phyloP scores from a whole-genome alignment of 1,140 invertebrate genomes.

The Calliopsis andreniformis region DNA sequence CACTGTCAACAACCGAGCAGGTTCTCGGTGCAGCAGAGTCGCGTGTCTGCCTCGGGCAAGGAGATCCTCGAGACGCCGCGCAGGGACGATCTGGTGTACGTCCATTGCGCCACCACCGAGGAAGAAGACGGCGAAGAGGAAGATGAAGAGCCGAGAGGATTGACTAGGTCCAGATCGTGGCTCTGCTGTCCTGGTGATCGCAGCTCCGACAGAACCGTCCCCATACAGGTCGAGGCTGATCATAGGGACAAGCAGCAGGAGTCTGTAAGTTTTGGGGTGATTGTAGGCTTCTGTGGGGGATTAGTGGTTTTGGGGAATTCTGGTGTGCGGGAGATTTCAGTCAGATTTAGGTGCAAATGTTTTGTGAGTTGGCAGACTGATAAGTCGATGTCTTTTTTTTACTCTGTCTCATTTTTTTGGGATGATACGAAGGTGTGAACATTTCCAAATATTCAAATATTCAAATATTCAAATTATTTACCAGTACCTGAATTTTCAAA shows the following conservation, averaged over 20 bases:
- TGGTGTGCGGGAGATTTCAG: no score
- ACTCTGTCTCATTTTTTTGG: no score
- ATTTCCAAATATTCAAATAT: no score
- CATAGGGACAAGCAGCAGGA: constrained; percentile 49
- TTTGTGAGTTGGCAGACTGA: no score
- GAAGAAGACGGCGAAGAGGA: constrained; percentile 65
- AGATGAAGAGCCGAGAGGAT: constrained; percentile 50
- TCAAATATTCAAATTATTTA: no score
- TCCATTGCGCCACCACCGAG: constrained; percentile 65
- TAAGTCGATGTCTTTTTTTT: no score
- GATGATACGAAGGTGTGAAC: no score
- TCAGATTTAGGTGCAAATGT: no score
- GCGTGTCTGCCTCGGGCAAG: constrained; percentile 47
- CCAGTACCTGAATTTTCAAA: no score
- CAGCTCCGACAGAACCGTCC: constrained; percentile 63
- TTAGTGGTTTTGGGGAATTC: no score
- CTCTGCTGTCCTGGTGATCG: constrained; percentile 69
- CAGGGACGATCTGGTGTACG: constrained; percentile 65
- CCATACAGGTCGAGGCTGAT: constrained; percentile 63
- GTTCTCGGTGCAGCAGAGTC: constrained; percentile 48
- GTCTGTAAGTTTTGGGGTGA: constrained; percentile 49
- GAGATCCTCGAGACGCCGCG: constrained; percentile 55
- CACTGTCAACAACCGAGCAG: constrained; percentile 35
- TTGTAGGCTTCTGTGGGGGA: no score
- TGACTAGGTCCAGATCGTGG: constrained; percentile 70